A percentile compares a stretch with the other conserved stretches of the same genome.
Conservation (phyloP, 2,888 invertebrate genomes). For the Holacanthella duospinosa region DNA sequence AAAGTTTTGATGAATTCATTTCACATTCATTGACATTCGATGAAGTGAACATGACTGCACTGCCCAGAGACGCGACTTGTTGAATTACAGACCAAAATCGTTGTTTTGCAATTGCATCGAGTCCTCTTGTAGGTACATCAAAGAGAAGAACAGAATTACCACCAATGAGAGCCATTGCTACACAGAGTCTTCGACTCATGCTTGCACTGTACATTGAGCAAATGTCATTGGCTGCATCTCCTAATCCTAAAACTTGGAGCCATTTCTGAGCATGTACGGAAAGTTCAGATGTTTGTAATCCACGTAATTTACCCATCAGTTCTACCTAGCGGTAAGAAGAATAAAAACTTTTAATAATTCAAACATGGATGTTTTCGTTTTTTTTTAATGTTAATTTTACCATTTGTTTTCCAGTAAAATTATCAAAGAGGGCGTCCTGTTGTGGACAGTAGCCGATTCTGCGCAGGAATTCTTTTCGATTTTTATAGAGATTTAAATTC, state of each 20-base stretch:
- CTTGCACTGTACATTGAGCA: constrained; percentile 17
- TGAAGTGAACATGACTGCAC: not conserved
- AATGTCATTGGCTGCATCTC: constrained; percentile 4
- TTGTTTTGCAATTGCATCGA: constrained; percentile 13
- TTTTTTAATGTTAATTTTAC: no score
- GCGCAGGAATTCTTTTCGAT: constrained; percentile 21
- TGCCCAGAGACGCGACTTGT: not conserved
- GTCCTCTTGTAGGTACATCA: constrained; percentile 22
- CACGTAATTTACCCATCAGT: constrained; percentile 25
- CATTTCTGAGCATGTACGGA: constrained; percentile 25
- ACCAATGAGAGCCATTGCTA: constrained; percentile 30
- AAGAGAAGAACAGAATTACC: constrained; percentile 21
- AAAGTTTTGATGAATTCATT: not conserved
- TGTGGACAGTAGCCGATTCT: constrained; percentile 31
- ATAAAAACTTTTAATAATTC: no score
- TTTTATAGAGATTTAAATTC: constrained; percentile 14
- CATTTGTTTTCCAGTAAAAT: constrained; percentile 28
- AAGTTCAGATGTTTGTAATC: constrained; percentile 17
- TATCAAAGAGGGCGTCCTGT: constrained; percentile 17
- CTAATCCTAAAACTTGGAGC: constrained; percentile 21
- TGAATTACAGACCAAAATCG: constrained; percentile 12
- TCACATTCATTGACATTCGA: not conserved
- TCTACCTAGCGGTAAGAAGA: no score
- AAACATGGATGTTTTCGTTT: no score
- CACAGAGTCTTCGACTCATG: constrained; percentile 20